Evolutionary conservation across 2,113 vertebrate species (phyloP).

Genomic region (Rhabdornis inornatus): DNA sequence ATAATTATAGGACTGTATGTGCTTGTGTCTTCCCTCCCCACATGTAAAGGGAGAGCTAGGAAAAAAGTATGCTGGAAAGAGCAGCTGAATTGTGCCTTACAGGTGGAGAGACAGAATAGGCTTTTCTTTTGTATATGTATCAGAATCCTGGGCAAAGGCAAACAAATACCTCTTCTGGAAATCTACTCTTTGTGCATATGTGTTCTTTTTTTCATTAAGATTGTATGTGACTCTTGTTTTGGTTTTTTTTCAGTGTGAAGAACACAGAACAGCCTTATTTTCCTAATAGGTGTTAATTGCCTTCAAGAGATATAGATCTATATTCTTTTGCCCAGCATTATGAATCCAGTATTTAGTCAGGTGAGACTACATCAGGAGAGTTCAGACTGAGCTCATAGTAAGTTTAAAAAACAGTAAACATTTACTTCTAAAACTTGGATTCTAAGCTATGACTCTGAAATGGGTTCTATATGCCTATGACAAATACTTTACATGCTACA

Average conservation of each 20-base stretch:
- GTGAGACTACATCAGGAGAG: not conserved
- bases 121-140: not conserved
- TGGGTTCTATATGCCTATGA: not conserved
- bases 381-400: not conserved
- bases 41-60: not conserved
- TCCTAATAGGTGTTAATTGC: not conserved
- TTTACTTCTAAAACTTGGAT: not conserved
- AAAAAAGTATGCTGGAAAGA: not conserved
- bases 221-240: not conserved
- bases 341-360: not conserved
- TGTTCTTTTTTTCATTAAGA: not conserved
- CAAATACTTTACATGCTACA: not conserved
- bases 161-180: not conserved
- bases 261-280: not conserved
- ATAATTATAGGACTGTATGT: not conserved
- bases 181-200: not conserved
- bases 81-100: not conserved
- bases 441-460: not conserved
- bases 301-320: not conserved
- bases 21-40: not conserved
- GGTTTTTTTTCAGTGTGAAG: not conserved
- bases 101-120: not conserved
- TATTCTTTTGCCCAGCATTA: not conserved
- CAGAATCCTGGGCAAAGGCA: not conserved
- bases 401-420: not conserved